Evolutionary conservation across 1,140 invertebrate species (phyloP), one percentile per base, ranked within the genome.

Genomic region (Trachelipus rathkii): DNA sequence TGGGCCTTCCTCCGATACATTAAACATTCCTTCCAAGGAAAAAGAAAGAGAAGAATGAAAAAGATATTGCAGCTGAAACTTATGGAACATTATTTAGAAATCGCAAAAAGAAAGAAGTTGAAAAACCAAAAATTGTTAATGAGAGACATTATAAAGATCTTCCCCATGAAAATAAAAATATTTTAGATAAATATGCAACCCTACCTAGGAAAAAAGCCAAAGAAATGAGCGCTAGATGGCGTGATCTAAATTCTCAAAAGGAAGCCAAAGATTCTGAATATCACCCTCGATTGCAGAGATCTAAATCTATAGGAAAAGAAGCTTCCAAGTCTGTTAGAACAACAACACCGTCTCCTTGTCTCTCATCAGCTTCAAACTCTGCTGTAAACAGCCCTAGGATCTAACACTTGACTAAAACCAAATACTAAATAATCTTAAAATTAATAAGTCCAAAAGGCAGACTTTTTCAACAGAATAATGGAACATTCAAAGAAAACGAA

Each of bases 171-270:
- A 81, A 33, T 66, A 81, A 81, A 69, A 70, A 81, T 53, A 81
- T 89, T 0, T 85, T 90, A 7, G 90, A 92, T 74, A 89, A 90
- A 80, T 92, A 91, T 71, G 92, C 90, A 1, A 93, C 92, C 0
- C 83, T 93, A 10, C 92, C 92, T 0, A 87, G 92, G n/a, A 87
- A 91, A 67, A 87, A 84, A 68, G 85, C 85, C 87, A 72, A 87
- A 86, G 71, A 89, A 89, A 79, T 89, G 86, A 77, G 87, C 86
- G 19, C 85, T 85, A 6, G 89, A 88, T 81, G 86, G 83, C 74
- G 85, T 77, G 53, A 86, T 5, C 43, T 70, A 6, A 83, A 83
- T 60, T 83, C 82, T 75, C 83, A 74, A 21, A 74, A 78, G 50
- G 77, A 78, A 10, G 74, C 9, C 15, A 50, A 78, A 21, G 77